Base-by-base conservation (phyloP, 2,888 invertebrate species). In the Tiliacea citrago region DNA sequence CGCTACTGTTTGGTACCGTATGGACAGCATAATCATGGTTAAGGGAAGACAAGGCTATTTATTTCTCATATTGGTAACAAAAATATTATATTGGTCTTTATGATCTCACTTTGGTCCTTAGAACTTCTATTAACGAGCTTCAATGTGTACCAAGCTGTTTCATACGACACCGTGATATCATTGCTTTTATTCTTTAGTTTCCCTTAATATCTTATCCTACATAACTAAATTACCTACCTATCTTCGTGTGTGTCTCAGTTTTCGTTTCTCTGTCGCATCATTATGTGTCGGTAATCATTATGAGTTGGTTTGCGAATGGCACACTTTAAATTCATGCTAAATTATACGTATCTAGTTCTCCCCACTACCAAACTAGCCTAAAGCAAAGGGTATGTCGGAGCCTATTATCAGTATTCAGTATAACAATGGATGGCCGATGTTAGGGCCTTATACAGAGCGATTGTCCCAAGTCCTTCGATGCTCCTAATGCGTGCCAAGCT, bases 371-470 rank as follows among this genome's bases (percentile, higher is more conserved):
- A 53, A 58, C 39, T 49, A 67, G 12, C 9, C 39, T 35, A 73
- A 67, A 21, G 29, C 39, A 60, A 72, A 57, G 69, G 61, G 63
- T 61, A 63, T 62, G 45, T 72, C 62, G 10, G 24, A 53, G 63
- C 65, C 76, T 75, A 86, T 86, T 83, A 86, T 72, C 77, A 86
- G 72, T 68, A 61, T 75, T 67, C 66, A 79, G 57, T 39, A 75
- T 70, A 83, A 81, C 83, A 86, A 85, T 85, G 77, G 81, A 62
- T 61, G 55, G 72, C 2, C 73, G 73, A 60, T 77, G 78, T 78
- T 60, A 70, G 66, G 18, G 29, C 87, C 86, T 77, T 86, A 86
- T 87, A 83, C 72, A 86, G 86, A 85, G 60, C 79, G 68, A 84
- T 84, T 86, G 81, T 81, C 75, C 58, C 61, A 61, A 70, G 76